A percentile compares a stretch with the other conserved stretches of the same genome.
Conservation (phyloP, 2,888 invertebrate genomes). For the Sesamia inferens region DNA sequence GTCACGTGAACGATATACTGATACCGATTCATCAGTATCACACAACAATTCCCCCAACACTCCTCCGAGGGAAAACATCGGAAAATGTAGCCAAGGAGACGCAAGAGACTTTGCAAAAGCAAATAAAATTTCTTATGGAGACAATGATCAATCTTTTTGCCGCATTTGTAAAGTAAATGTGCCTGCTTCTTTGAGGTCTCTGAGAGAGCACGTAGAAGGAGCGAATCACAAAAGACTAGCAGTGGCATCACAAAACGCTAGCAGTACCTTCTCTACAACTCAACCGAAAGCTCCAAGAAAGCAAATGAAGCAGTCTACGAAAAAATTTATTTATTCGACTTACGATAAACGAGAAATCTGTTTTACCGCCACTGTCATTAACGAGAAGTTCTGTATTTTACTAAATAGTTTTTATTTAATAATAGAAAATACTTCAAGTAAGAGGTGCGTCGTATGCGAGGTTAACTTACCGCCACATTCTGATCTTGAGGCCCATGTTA, state of each 20-base stretch:
- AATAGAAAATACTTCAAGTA: slow-evolving; percentile 20
- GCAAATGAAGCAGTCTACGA: neutral
- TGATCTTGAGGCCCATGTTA: neutral
- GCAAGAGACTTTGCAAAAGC: slow-evolving; percentile 28
- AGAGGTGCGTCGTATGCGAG: slow-evolving; percentile 60
- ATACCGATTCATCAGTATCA: neutral
- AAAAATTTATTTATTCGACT: slow-evolving; percentile 25
- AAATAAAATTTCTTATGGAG: slow-evolving; percentile 43
- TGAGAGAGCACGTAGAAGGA: slow-evolving; percentile 59
- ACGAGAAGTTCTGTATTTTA: slow-evolving; percentile 64
- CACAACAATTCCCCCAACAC: neutral
- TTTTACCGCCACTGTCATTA: slow-evolving; percentile 58
- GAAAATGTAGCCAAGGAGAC: neutral
- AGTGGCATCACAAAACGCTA: neutral
- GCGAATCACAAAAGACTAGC: slow-evolving; percentile 63
- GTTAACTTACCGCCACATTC: slow-evolving; percentile 5
- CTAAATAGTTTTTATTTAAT: slow-evolving; percentile 60
- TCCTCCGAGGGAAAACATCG: neutral
- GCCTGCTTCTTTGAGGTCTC: slow-evolving; percentile 40
- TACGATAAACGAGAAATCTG: neutral
- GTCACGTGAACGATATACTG: neutral
- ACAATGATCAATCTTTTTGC: slow-evolving; percentile 47
- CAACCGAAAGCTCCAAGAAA: neutral
- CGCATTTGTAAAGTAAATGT: slow-evolving; percentile 50
- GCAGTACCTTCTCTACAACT: neutral